Evolutionary conservation across 2,797 vertebrate genomes (phyloP).

Genomic region (Sebastes dallii): DNA sequence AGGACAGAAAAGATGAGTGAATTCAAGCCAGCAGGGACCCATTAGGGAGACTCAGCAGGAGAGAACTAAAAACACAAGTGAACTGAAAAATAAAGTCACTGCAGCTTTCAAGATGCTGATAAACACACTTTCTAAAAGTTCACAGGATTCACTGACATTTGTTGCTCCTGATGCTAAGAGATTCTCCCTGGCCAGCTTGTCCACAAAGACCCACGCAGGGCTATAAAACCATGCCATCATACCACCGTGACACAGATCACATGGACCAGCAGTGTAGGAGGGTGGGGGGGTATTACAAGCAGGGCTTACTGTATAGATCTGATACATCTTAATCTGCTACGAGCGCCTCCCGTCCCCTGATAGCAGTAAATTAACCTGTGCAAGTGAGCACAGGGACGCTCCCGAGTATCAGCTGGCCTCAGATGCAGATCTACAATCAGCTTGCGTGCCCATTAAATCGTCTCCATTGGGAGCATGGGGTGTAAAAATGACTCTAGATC

Average conservation of each 20-base stretch:
- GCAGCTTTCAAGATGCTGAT: slow-evolving; percentile 24
- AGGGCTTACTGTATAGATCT: slow-evolving; percentile 56
- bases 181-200: not conserved
- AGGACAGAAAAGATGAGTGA: slow-evolving; percentile 41
- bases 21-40: slow-evolving; percentile 44
- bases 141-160: slow-evolving; percentile 20
- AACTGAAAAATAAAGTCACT: slow-evolving; percentile 13
- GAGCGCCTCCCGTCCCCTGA: slow-evolving; percentile 23
- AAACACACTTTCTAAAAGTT: not conserved
- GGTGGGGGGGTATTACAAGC: not conserved
- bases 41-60: slow-evolving; percentile 41
- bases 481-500: slow-evolving; percentile 43
- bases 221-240: not conserved
- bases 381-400: slow-evolving; percentile 25
- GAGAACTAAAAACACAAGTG: slow-evolving; percentile 12
- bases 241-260: not conserved
- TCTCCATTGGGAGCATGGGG: slow-evolving; percentile 23
- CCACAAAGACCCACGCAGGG: slow-evolving; percentile 3
- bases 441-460: slow-evolving; percentile 40
- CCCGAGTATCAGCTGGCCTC: slow-evolving; percentile 15
- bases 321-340: slow-evolving; percentile 53
- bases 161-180: slow-evolving; percentile 11
- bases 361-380: slow-evolving; percentile 59
- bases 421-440: slow-evolving; percentile 46
- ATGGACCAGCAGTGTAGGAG: not conserved